These are phyloP conservation scores for Rugalucina vietnamica DNA, from an alignment of 2,888 invertebrate species.

Conservation along the genomic window DNA sequence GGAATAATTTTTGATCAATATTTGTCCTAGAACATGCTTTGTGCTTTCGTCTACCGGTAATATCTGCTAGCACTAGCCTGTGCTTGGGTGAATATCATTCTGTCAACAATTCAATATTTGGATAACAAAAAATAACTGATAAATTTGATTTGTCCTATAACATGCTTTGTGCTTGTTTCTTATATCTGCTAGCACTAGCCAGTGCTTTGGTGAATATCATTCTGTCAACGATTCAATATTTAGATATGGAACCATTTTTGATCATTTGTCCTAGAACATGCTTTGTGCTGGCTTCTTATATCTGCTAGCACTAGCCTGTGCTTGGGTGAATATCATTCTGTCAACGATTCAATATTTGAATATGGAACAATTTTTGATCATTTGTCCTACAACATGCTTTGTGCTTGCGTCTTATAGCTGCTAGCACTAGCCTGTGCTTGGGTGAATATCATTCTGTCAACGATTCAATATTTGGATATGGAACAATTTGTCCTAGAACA, in stretches of 20 bases:
- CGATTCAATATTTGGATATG: not conserved
- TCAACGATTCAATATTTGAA: not conserved
- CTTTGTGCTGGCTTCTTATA: not conserved
- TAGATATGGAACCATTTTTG: not conserved
- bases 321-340: not conserved
- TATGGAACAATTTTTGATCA: not conserved
- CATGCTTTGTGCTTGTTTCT: not conserved
- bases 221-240: not conserved
- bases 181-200: slow-evolving; percentile 34
- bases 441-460: not conserved
- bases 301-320: slow-evolving; percentile 1
- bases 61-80: slow-evolving; percentile 26
- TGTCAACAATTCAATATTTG: not conserved
- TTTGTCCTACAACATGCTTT: not conserved
- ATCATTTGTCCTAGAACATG: not conserved
- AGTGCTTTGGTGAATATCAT: slow-evolving; percentile 27
- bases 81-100: not conserved
- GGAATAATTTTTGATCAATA: too few relatives aligned
- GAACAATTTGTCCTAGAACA: not conserved
- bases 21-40: slow-evolving; percentile 1
- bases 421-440: slow-evolving; percentile 7
- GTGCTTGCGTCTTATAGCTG: not conserved
- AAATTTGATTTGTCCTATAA: not conserved
- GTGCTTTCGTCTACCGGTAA: not conserved
- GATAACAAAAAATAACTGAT: not conserved